Percentiles rank a stretch among this genome's conserved stretches.
These are phyloP conservation scores for Ylistrum balloti DNA, from an alignment of 1,140 invertebrate genomes.

Conservation along the genomic window DNA sequence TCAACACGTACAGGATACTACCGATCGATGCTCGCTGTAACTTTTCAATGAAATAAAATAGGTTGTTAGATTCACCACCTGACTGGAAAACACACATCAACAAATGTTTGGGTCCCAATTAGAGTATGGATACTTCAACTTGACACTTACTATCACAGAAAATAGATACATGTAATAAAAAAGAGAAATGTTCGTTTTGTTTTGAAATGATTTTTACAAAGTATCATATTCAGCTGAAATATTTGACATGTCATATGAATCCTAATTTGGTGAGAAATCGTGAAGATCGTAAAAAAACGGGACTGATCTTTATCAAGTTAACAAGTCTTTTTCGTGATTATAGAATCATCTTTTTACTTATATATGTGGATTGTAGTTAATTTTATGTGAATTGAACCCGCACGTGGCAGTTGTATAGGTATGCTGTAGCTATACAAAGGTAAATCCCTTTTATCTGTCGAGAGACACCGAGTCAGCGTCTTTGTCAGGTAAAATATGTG, in stretches of 20 bases:
- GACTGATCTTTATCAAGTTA: not conserved
- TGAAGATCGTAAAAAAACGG: no score
- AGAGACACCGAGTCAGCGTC: not conserved
- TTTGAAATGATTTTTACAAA: not conserved
- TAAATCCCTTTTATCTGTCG: not conserved
- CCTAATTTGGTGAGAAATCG: not conserved
- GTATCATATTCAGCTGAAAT: not conserved
- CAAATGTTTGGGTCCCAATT: not conserved
- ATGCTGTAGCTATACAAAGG: not conserved
- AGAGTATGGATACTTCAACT: not conserved
- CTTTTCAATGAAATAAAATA: not conserved
- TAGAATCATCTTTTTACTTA: constrained; percentile 14
- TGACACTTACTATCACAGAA: not conserved
- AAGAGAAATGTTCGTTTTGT: not conserved
- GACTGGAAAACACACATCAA: not conserved
- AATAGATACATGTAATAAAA: not conserved
- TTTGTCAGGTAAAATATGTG: not conserved
- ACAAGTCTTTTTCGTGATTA: not conserved
- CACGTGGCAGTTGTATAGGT: not conserved
- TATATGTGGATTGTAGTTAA: constrained; percentile 6
- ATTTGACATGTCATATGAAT: not conserved
- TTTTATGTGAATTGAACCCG: constrained; percentile 34
- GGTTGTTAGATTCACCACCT: not conserved
- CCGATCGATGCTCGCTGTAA: no score
- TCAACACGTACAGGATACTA: no score